Evolutionary conservation across 2,113 vertebrate genomes (phyloP).

Genomic region (Indicator maculatus): DNA sequence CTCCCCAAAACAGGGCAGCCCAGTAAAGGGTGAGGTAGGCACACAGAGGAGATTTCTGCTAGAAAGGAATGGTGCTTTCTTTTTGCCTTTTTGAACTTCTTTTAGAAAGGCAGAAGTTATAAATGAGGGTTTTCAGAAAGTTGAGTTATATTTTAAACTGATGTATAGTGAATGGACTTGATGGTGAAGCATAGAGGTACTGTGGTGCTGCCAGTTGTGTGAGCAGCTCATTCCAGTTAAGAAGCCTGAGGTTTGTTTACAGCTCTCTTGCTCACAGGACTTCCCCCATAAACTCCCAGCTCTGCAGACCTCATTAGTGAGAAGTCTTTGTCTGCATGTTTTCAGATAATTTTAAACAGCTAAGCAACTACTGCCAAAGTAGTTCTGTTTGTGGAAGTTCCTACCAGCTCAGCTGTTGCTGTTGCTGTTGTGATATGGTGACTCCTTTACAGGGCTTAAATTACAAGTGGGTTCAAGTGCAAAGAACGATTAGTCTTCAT

Average conservation of each 20-base stretch:
- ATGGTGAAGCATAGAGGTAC: not conserved
- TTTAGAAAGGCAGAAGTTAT: not conserved
- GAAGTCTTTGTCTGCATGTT: fast-evolving
- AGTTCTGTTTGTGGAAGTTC: not conserved
- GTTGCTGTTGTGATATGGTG: not conserved
- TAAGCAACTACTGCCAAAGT: not conserved
- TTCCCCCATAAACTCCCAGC: not conserved
- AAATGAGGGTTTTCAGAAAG: not conserved
- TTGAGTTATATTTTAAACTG: not conserved
- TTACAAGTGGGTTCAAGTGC: not conserved
- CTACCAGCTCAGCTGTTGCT: not conserved
- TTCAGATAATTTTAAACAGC: not conserved
- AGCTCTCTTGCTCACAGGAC: not conserved
- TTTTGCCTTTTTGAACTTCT: not conserved
- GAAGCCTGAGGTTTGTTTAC: not conserved
- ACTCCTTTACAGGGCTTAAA: not conserved
- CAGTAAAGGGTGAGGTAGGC: not conserved
- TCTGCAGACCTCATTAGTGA: not conserved
- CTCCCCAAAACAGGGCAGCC: fast-evolving
- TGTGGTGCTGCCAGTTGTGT: not conserved
- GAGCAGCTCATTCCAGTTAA: not conserved
- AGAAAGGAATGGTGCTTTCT: not conserved
- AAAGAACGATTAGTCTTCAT: not conserved
- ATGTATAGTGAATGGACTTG: not conserved
- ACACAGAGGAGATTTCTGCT: not conserved